These are phyloP conservation scores for Capreolus pygargus DNA, from an alignment of 2,113 vertebrate species.

Conservation along the genomic window DNA sequence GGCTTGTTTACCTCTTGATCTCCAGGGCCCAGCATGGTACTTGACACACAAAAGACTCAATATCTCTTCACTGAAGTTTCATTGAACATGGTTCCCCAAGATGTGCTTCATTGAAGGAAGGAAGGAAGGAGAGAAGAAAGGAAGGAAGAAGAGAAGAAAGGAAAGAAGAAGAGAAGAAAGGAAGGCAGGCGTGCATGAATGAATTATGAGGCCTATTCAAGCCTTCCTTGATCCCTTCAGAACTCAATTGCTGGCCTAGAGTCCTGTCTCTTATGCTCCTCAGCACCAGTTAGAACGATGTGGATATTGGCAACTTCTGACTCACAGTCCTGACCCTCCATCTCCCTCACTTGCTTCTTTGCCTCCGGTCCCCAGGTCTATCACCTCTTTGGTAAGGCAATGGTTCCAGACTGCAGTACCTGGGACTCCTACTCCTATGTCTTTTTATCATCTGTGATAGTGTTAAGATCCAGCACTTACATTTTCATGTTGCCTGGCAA, in stretches of 20 bases:
- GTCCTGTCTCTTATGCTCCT: background rate
- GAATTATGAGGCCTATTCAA: background rate
- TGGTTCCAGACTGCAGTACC: background rate
- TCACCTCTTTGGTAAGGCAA: background rate
- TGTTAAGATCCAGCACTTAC: background rate
- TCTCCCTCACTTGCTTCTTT: background rate
- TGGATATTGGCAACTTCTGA: background rate
- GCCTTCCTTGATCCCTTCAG: background rate
- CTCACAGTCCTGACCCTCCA: background rate
- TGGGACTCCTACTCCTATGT: background rate
- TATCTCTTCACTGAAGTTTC: background rate
- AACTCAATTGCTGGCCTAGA: background rate
- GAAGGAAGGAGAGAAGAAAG: background rate
- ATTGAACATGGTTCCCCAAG: fast-evolving
- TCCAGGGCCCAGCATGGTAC: background rate
- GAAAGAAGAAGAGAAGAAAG: background rate
- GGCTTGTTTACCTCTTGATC: background rate
- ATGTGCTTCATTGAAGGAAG: background rate
- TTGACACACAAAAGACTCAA: background rate
- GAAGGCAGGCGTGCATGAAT: background rate
- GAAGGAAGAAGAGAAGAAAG: background rate
- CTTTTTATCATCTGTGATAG: background rate
- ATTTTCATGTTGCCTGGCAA: background rate
- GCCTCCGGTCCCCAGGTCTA: background rate
- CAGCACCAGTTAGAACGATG: background rate